Base-by-base conservation (phyloP, 23 tunicate genomes). In the Trididemnum miniatum region DNA sequence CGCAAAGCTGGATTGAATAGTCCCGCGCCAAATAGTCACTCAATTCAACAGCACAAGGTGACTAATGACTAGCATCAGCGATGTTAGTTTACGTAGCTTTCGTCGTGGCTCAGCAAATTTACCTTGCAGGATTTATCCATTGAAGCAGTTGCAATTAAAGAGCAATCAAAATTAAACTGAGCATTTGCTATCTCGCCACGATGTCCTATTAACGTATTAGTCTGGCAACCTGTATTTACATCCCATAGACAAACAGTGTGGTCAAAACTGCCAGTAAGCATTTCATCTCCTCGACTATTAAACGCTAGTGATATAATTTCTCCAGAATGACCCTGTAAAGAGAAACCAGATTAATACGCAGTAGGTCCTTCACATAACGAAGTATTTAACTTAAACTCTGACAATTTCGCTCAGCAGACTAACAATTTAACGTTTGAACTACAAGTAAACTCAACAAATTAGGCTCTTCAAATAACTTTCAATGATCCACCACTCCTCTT, bases 111-210 rank as follows among this genome's bases (percentile, higher is more conserved):
- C n/a, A n/a, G n/a, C n/a, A n/a, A n/a, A n/a, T 40, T 0, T 64
- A 93, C 98, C 85, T 93, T 93, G 84, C 93, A 83, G 15, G 98
- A 78, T 80, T 85, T 93, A 59, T 93, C 98, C 98, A 93, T 93
- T 9, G 98, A 93, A 5, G 98, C 98, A 51, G 98, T 85, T 0
- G 86, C 98, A 54, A 93, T 82, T 2, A 90, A 77, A 4, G 96
- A 90, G 52, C 99, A 90, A 38, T 95, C 91, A 80, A 89, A 95
- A 65, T 95, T 95, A 63, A 95, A 95, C 69, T 90, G 96, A 2
- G 96, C 99, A 24, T 86, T 90, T 36, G 99, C 84, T 33, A 95
- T 86, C 71, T 95, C 99, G 34, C 96, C 96, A 5, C 96, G 82
- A 69, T 95, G 99, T 51, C 99, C 99, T 66, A 95, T 95, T 31